Percentiles rank a stretch among this genome's conserved stretches.
These are phyloP conservation scores for Andrena dorsata DNA, from an alignment of 2,888 invertebrate species.

Conservation along the genomic window DNA sequence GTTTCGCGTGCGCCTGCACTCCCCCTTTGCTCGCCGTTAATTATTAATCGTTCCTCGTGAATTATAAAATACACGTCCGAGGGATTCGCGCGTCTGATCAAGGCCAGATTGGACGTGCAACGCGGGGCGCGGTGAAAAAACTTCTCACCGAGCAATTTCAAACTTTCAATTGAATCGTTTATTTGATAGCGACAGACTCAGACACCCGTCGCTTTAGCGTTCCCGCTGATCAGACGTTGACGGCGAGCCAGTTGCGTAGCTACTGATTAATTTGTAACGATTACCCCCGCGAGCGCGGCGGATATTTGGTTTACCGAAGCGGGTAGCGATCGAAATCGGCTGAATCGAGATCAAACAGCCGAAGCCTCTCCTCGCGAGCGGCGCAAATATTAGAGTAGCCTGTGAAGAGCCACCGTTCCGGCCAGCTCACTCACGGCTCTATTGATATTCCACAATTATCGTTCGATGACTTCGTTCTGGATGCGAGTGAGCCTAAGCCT, in stretches of 20 bases:
- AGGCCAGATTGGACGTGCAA: background rate
- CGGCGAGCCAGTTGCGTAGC: too few relatives aligned
- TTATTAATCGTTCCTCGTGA: constrained; percentile 39
- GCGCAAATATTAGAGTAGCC: constrained; percentile 50
- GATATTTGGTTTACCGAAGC: background rate
- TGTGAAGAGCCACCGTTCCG: constrained; percentile 12
- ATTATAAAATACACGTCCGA: constrained; percentile 11
- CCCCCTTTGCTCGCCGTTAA: constrained; percentile 9
- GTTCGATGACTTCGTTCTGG: constrained; percentile 36
- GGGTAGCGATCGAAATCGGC: constrained; percentile 22
- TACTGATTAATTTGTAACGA: background rate
- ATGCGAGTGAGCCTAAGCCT: constrained; percentile 12
- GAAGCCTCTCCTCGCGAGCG: constrained; percentile 10
- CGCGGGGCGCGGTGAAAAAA: background rate
- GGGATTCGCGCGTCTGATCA: background rate
- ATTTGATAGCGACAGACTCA: too few relatives aligned
- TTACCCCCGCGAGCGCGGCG: background rate
- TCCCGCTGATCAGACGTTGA: background rate
- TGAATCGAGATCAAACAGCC: background rate
- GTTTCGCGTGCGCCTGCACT: constrained; percentile 19
- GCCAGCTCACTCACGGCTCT: background rate
- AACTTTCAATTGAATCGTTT: background rate
- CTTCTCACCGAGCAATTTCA: background rate
- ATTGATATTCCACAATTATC: constrained; percentile 47
- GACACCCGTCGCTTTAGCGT: background rate